phyloP scores from a whole-genome alignment of 2,797 vertebrate genomes.

The Tolypeutes matacus region DNA sequence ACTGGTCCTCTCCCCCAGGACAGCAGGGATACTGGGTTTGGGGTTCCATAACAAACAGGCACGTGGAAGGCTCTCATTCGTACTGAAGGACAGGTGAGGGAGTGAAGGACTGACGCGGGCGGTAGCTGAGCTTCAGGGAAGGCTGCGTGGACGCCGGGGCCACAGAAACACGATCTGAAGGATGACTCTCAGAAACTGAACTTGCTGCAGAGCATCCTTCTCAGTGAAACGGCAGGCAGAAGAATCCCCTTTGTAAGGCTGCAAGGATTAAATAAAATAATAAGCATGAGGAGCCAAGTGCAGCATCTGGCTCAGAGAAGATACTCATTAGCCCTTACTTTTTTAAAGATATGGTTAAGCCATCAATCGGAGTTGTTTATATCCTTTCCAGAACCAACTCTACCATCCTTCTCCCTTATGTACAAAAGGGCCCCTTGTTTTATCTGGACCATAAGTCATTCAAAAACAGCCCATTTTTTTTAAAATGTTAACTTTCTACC shows the following conservation, averaged over 20 bases:
- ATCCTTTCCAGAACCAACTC: not conserved
- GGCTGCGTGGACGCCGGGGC: rapidly evolving
- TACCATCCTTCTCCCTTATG: rapidly evolving
- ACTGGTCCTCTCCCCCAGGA: rapidly evolving
- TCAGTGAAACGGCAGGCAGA: not conserved
- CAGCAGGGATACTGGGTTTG: rapidly evolving
- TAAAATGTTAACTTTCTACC: not conserved
- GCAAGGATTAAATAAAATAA: not conserved
- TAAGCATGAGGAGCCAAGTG: rapidly evolving
- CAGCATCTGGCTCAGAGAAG: not conserved
- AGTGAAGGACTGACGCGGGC: rapidly evolving
- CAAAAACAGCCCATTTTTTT: not conserved
- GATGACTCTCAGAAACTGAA: not conserved
- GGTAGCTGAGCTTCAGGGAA: rapidly evolving
- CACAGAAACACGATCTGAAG: not conserved
- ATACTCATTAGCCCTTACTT: not conserved
- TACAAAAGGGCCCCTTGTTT: rapidly evolving
- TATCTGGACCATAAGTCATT: not conserved
- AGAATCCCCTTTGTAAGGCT: rapidly evolving
- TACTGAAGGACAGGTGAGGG: not conserved
- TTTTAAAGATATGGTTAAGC: not conserved
- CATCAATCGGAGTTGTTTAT: not conserved
- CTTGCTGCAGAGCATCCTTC: not conserved
- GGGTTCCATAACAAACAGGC: no score
- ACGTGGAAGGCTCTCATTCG: no score